These are phyloP conservation scores for Spilosoma lubricipeda DNA, from an alignment of 2,888 invertebrate species.

Conservation along the genomic window DNA sequence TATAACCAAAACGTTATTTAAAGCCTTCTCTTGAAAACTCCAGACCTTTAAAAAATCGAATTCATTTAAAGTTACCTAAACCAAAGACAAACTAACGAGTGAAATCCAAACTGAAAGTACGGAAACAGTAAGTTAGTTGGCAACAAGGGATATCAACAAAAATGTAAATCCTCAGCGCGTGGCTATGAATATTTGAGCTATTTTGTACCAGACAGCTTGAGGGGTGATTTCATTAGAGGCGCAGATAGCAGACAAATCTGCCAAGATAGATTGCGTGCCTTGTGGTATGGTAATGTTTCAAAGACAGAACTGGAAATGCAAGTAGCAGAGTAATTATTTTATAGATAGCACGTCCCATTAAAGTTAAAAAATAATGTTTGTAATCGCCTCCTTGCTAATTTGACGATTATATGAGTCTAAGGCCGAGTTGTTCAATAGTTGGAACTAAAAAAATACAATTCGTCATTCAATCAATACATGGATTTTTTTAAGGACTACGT, in stretches of 20 bases:
- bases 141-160: conserved; percentile 36
- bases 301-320: background rate
- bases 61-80: background rate
- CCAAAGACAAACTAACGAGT: background rate
- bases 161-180: conserved; percentile 63
- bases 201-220: conserved; percentile 43
- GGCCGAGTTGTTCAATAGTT: too few species aligned
- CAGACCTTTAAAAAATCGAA: background rate
- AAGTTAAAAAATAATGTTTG: too few species aligned
- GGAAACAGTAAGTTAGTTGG: conserved; percentile 48
- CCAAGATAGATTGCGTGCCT: background rate
- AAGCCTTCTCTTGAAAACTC: background rate
- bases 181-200: conserved; percentile 66
- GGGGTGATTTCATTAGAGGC: conserved; percentile 38
- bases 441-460: too few species aligned
- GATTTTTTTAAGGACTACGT: too few species aligned
- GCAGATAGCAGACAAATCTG: conserved; percentile 29
- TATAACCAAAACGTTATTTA: background rate
- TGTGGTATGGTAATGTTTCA: background rate
- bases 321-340: background rate
- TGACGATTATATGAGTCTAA: too few species aligned
- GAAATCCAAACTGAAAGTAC: conserved; percentile 44
- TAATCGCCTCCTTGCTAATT: too few species aligned
- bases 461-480: too few species aligned
- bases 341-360: too few species aligned